Conservation (phyloP, 1,140 invertebrate species). For the Brachionus manjavacas region DNA sequence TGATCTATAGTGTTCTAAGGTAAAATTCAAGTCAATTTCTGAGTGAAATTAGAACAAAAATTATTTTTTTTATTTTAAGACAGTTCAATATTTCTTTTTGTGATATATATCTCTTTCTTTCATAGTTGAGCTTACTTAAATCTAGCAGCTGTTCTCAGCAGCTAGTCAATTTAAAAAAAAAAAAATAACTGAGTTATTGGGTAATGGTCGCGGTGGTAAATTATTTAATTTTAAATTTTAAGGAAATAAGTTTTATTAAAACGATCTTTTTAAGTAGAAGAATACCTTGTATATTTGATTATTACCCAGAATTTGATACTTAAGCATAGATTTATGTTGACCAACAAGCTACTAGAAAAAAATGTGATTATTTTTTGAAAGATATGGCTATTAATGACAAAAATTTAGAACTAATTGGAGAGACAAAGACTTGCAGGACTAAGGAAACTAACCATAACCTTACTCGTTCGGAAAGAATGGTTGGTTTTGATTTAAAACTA, state of each 20-base stretch:
- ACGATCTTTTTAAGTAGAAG: background rate
- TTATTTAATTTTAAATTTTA: too few relatives aligned
- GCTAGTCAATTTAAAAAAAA: background rate
- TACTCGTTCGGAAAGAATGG: background rate
- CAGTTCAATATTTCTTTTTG: background rate
- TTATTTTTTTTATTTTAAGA: background rate
- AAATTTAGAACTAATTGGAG: background rate
- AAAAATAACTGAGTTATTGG: background rate
- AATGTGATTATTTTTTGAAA: background rate
- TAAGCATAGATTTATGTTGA: background rate
- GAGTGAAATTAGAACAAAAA: background rate
- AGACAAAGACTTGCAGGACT: background rate
- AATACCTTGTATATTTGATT: background rate
- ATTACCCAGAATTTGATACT: constrained; percentile 1
- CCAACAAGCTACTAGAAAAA: background rate
- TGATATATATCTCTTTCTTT: background rate
- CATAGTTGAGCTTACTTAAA: background rate
- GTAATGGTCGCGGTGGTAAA: too few relatives aligned
- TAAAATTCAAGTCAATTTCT: background rate
- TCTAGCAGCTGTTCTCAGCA: background rate
- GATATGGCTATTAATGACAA: background rate
- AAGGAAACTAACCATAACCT: background rate
- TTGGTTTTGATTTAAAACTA: background rate
- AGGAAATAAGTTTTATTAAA: background rate
- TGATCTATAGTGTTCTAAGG: background rate